A percentile compares a stretch with the other conserved stretches of the same genome.
Conservation (phyloP, 2,888 invertebrate species). For the Trimorus sp. region DNA sequence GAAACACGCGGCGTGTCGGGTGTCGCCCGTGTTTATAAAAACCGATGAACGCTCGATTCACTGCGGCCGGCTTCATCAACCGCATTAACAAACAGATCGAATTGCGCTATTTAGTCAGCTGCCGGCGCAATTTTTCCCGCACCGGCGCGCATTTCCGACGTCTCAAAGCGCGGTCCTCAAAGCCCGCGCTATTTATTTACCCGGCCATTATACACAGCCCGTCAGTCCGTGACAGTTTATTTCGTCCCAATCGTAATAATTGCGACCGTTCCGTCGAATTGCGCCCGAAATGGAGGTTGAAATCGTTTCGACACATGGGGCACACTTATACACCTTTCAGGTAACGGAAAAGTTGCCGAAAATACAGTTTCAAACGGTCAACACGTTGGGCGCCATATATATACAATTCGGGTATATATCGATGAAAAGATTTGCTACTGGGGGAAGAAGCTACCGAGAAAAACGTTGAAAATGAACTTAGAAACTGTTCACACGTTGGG, state of each 20-base stretch:
- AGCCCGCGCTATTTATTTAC: constrained; percentile 56
- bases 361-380: too few species aligned
- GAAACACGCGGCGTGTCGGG: not conserved
- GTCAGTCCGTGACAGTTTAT: constrained; percentile 62
- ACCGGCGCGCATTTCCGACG: not conserved
- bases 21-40: constrained; percentile 30
- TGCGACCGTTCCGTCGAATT: constrained; percentile 49
- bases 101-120: constrained; percentile 52
- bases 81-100: constrained; percentile 43
- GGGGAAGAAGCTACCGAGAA: too few species aligned
- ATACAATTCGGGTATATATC: too few species aligned
- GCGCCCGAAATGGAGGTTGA: too few species aligned
- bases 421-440: too few species aligned
- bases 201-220: constrained; percentile 51
- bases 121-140: constrained; percentile 25
- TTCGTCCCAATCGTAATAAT: constrained; percentile 58
- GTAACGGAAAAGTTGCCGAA: too few species aligned
- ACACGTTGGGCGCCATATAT: too few species aligned
- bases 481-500: too few species aligned
- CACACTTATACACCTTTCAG: too few species aligned
- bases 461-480: too few species aligned
- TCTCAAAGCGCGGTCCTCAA: constrained; percentile 38
- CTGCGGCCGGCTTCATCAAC: constrained; percentile 3
- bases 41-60: constrained; percentile 19
- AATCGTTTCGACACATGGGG: too few species aligned